A percentile compares a stretch with the other conserved stretches of the same genome.
phyloP scores from a whole-genome alignment of 2,888 invertebrate species.

The Drosophila kuntzei region DNA sequence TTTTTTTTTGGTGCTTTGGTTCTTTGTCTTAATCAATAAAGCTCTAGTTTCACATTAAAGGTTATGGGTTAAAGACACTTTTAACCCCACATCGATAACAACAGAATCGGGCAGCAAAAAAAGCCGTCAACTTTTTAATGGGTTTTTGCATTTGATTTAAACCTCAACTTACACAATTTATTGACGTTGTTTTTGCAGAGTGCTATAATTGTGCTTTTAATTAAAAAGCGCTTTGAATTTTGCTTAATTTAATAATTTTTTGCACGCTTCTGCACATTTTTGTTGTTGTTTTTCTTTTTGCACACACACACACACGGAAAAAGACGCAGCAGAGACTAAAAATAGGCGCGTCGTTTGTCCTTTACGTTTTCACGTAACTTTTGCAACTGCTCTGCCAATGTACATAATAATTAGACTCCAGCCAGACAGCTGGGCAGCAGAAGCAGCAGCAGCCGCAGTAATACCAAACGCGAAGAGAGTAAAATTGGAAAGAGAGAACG shows the following conservation, averaged over 20 bases:
- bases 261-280: slow-evolving; percentile 47
- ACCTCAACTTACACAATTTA: slow-evolving; percentile 42
- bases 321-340: slow-evolving; percentile 12
- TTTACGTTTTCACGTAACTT: slow-evolving; percentile 77
- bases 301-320: slow-evolving; percentile 46
- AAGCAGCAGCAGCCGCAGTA: slow-evolving; percentile 42
- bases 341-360: slow-evolving; percentile 55
- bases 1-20: slow-evolving; percentile 1
- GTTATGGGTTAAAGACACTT: slow-evolving; percentile 50
- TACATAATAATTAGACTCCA: slow-evolving; percentile 62
- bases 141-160: slow-evolving; percentile 6
- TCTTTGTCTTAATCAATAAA: slow-evolving; percentile 66
- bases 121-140: slow-evolving; percentile 18
- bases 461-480: slow-evolving; percentile 10
- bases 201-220: neutral
- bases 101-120: neutral
- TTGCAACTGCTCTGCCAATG: slow-evolving; percentile 73
- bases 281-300: slow-evolving; percentile 50
- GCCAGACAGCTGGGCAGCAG: slow-evolving; percentile 62
- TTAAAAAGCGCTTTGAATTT: slow-evolving; percentile 9
- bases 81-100: slow-evolving; percentile 39
- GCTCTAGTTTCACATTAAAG: slow-evolving; percentile 39
- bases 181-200: slow-evolving; percentile 6
- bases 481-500: slow-evolving; percentile 24
- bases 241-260: slow-evolving; percentile 27